phyloP scores from a whole-genome alignment of 2,888 invertebrate genomes.

The Trypoxylon attenuatum region DNA sequence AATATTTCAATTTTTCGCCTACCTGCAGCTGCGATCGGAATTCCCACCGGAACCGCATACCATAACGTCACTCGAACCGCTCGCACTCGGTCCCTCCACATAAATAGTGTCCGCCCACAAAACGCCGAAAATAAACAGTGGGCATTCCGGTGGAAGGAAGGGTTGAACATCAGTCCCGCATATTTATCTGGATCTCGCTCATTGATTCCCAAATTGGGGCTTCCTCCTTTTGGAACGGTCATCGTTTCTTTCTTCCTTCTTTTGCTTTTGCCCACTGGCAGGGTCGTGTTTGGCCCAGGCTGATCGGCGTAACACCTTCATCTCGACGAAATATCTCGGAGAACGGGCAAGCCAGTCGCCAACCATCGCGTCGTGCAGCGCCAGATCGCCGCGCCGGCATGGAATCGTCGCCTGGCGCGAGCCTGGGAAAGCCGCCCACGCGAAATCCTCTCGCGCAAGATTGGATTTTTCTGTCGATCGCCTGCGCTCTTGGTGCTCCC shows the following conservation, averaged over 20 bases:
- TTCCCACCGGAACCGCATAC: too few species aligned
- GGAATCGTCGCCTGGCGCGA: slow-evolving; percentile 39
- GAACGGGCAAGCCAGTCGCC: too few species aligned
- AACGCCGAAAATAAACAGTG: too few species aligned
- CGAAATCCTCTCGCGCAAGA: slow-evolving; percentile 13
- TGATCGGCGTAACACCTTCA: slow-evolving; percentile 67
- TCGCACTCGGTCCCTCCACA: not conserved
- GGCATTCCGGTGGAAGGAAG: not conserved
- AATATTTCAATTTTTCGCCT: too few species aligned
- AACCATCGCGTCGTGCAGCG: slow-evolving; percentile 24
- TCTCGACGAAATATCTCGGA: slow-evolving; percentile 59
- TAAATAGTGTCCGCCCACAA: not conserved
- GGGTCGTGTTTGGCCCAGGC: slow-evolving; percentile 49
- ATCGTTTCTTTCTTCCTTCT: not conserved
- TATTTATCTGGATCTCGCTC: not conserved
- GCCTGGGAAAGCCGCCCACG: slow-evolving; percentile 56
- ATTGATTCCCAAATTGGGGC: slow-evolving; percentile 1
- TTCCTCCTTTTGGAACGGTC: not conserved
- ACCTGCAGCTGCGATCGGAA: too few species aligned
- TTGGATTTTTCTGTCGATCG: slow-evolving; percentile 12
- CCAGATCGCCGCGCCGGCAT: slow-evolving; percentile 27
- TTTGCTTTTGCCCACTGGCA: not conserved
- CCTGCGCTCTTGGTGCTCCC: not conserved
- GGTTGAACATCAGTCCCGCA: not conserved
- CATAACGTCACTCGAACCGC: not conserved